phyloP scores from a whole-genome alignment of 2,888 invertebrate species.

The Caenorhabditis drosophilae region DNA sequence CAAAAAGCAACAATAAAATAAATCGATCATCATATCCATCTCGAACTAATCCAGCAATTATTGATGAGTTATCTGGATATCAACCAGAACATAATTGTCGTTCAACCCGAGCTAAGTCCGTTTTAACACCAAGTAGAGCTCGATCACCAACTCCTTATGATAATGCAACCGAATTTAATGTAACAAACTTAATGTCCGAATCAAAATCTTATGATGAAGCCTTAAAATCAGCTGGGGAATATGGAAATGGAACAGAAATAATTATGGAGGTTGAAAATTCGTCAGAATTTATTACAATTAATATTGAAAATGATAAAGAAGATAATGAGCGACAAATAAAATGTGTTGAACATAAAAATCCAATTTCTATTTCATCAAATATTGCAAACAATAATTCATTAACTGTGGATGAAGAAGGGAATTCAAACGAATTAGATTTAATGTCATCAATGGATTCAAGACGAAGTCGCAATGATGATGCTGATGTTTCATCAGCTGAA shows the following conservation, averaged over 20 bases:
- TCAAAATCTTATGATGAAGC: constrained; percentile 53
- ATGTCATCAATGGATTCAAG: constrained; percentile 50
- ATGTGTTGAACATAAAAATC: neutral
- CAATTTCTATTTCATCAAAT: neutral
- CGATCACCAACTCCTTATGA: constrained; percentile 43
- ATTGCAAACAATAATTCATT: constrained; percentile 1
- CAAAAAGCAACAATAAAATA: constrained; percentile 24
- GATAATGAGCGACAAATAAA: too few species aligned
- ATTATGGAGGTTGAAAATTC: constrained; percentile 8
- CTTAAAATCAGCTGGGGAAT: constrained; percentile 22
- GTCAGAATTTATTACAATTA: too few species aligned
- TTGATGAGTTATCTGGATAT: too few species aligned
- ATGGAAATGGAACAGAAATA: too few species aligned
- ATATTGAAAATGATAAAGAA: too few species aligned
- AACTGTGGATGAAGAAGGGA: constrained; percentile 25
- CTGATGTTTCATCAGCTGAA: constrained; percentile 17
- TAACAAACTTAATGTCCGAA: constrained; percentile 18
- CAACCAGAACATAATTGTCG: constrained; percentile 12
- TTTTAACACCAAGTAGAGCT: constrained; percentile 2
- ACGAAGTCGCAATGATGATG: constrained; percentile 21
- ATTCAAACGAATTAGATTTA: constrained; percentile 35
- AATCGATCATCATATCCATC: constrained; percentile 39
- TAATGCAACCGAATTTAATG: constrained; percentile 18
- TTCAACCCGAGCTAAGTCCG: constrained; percentile 19
- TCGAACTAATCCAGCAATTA: constrained; percentile 14